These are phyloP conservation scores for Blastomussa wellsi DNA, from an alignment of 92 coral and sea anemone genomes.

Conservation along the genomic window DNA sequence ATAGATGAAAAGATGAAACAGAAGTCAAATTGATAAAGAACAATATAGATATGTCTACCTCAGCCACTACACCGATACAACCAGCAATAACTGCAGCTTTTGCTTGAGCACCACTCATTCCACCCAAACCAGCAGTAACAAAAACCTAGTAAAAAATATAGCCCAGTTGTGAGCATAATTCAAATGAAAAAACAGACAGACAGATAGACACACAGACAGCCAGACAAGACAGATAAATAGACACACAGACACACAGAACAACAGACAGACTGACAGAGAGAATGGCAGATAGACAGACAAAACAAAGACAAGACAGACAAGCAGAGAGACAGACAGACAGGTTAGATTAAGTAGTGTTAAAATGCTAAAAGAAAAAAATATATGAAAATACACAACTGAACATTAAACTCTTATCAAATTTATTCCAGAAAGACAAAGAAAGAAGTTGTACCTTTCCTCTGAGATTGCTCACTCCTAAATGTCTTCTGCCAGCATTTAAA, in stretches of 20 bases:
- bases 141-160: conserved; percentile 61
- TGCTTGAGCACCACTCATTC: conserved; percentile 99
- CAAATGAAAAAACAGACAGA: background rate
- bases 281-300: no score
- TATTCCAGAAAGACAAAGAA: background rate
- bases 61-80: conserved; percentile 91
- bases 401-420: no score
- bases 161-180: background rate
- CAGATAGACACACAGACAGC: no score
- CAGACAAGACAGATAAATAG: no score
- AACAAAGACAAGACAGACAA: no score
- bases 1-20: background rate
- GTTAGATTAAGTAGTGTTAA: no score
- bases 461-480: conserved; percentile 58
- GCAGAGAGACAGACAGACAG: no score
- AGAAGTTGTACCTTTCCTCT: conserved; percentile 61
- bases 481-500: conserved; percentile 81
- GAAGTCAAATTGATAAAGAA: background rate
- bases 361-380: no score
- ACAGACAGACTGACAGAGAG: no score
- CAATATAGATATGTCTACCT: conserved; percentile 52
- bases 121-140: conserved; percentile 94
- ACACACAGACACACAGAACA: no score
- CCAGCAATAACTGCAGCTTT: conserved; percentile 94
- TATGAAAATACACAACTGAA: no score